A percentile compares a stretch with the other conserved stretches of the same genome.
These are phyloP conservation scores for Calosoma granatense DNA, from an alignment of 1,140 invertebrate species.

Conservation along the genomic window DNA sequence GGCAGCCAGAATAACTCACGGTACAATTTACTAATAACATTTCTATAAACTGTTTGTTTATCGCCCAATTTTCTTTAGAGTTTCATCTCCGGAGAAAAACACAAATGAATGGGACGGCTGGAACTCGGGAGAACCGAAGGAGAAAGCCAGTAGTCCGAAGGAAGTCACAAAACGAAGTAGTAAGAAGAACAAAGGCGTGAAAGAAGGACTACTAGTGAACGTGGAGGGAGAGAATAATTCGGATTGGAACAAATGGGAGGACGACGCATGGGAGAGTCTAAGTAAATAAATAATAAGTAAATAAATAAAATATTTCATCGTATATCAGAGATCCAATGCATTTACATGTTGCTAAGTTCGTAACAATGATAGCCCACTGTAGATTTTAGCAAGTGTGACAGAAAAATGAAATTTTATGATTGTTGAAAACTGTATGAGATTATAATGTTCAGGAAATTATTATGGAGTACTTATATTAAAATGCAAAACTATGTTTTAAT, in stretches of 20 bases:
- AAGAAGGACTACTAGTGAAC: neutral
- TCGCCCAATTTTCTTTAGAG: slow-evolving; percentile 9
- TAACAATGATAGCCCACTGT: neutral
- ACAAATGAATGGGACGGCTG: slow-evolving; percentile 15
- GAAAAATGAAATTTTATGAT: neutral
- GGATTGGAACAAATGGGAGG: slow-evolving; percentile 33
- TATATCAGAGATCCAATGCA: neutral
- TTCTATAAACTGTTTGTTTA: slow-evolving; percentile 4
- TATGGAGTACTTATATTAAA: slow-evolving; percentile 3
- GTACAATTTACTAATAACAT: slow-evolving; percentile 20
- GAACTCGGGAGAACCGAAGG: slow-evolving; percentile 11
- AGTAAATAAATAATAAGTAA: slow-evolving; percentile 26
- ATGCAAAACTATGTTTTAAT: neutral
- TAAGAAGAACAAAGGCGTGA: slow-evolving; percentile 16
- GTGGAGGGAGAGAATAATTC: slow-evolving; percentile 23
- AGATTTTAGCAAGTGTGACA: neutral
- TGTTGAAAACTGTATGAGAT: neutral
- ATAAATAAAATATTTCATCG: neutral
- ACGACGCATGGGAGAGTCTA: slow-evolving; percentile 37
- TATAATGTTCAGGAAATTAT: neutral
- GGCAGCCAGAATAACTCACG: slow-evolving; percentile 30
- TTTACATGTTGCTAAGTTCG: neutral
- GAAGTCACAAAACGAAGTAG: slow-evolving; percentile 6
- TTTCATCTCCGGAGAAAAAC: slow-evolving; percentile 16
- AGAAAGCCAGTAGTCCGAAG: slow-evolving; percentile 5